phyloP scores from a whole-genome alignment of 1,140 invertebrate species.

The Dinothrombium tinctorium region DNA sequence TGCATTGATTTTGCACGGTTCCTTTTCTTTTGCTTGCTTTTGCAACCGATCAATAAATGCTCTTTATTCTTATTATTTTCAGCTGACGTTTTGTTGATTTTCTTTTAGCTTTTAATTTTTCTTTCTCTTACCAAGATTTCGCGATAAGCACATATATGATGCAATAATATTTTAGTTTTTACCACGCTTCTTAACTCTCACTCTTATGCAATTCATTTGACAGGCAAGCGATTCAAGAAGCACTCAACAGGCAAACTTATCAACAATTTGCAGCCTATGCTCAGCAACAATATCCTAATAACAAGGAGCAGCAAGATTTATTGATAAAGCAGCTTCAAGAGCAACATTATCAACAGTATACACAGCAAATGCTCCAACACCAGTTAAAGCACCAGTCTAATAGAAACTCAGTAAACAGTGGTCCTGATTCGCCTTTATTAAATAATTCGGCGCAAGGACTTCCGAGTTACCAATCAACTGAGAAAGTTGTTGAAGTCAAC shows the following conservation, averaged over 20 bases:
- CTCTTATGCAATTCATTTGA: conserved; percentile 4
- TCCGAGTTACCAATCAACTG: not conserved
- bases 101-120: not conserved
- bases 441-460: not conserved
- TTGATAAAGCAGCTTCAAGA: conserved; percentile 80
- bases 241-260: conserved; percentile 85
- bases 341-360: conserved; percentile 93
- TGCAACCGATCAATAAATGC: too few species aligned
- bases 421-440: not conserved
- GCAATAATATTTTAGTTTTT: not conserved
- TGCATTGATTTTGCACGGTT: not conserved
- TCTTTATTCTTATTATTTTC: not conserved
- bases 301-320: conserved; percentile 74
- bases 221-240: conserved; percentile 72
- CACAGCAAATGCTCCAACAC: conserved; percentile 32
- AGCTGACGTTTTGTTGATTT: not conserved
- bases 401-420: not conserved
- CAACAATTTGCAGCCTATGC: conserved; percentile 80
- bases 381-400: not conserved
- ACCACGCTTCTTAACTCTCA: not conserved
- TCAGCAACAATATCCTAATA: conserved; percentile 79
- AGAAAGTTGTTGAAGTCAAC: too few species aligned
- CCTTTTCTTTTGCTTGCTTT: too few species aligned
- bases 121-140: not conserved
- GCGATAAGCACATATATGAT: not conserved